These are phyloP conservation scores for Dusona sp. DNA, from an alignment of 2,888 invertebrate species.

Conservation along the genomic window DNA sequence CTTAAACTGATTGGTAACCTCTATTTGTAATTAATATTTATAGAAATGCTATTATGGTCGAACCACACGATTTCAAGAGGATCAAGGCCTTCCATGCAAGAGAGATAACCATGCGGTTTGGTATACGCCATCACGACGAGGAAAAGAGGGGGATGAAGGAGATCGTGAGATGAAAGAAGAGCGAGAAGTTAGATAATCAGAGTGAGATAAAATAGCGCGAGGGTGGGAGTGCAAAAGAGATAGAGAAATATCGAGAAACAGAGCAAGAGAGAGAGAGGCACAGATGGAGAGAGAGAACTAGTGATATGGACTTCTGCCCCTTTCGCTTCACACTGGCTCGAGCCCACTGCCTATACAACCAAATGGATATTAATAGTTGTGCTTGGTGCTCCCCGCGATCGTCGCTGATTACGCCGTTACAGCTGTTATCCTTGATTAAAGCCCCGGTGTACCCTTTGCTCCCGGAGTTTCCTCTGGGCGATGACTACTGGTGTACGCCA, in stretches of 20 bases:
- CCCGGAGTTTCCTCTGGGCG: constrained; percentile 54
- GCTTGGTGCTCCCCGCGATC: constrained; percentile 76
- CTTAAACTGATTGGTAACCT: no score
- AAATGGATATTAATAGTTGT: constrained; percentile 70
- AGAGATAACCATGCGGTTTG: constrained; percentile 53
- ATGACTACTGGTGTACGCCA: constrained; percentile 38
- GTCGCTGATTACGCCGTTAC: constrained; percentile 75
- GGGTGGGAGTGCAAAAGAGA: no score
- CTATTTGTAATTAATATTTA: no score
- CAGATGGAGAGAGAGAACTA: not conserved
- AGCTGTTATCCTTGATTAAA: constrained; percentile 77
- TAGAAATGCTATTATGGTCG: no score
- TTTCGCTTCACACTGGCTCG: constrained; percentile 35
- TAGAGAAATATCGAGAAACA: not conserved
- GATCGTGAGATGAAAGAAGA: constrained; percentile 63
- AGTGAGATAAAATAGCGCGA: constrained; percentile 18
- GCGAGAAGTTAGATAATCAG: constrained; percentile 62
- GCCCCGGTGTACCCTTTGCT: constrained; percentile 54
- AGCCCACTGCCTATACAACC: constrained; percentile 58
- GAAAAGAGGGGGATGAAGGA: constrained; percentile 48
- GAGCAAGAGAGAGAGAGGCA: not conserved
- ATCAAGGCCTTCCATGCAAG: constrained; percentile 35
- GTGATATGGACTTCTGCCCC: constrained; percentile 28
- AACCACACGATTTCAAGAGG: no score
- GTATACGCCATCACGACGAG: constrained; percentile 21